Base-by-base conservation (phyloP, 53 echinoderm and acorn worm genomes). In the Zoroaster sp. region DNA sequence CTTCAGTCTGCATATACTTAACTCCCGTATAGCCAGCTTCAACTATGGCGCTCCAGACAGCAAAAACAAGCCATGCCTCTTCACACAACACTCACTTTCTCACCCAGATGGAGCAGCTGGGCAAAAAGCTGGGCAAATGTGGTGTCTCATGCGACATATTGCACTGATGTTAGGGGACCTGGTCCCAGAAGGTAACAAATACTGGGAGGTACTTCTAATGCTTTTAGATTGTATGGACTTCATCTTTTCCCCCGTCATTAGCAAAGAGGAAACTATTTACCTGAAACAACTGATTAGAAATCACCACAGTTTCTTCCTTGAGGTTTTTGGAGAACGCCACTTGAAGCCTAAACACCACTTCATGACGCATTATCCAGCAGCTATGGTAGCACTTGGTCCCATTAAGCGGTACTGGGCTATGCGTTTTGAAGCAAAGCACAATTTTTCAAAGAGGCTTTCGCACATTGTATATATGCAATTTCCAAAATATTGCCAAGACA, bases 91-190 rank as follows among this genome's bases (percentile, higher is more conserved):
- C 41, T 44, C 74, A 12, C 23, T 93, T 35, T 18, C 14, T 14
- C 87, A 91, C 75, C 89, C 90, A 10, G 91, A 91, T 75, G 74
- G 76, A 23, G 67, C 91, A 54, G 25, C 93, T 40, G 90, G 90
- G 3, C 93, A 93, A 72, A 75, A 87, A 80, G 93, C 91, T 33
- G 88, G 72, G 0, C 93, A 93, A 51, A 93, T 87, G 82, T 91
- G 87, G 93, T 90, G 54, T 42, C 35, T 91, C 15, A 59, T 69
- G 11, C 49, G 88, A 35, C 54, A 91, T 42, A 78, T 93, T 45
- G 30, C 77, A 74, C 52, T 93, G 25, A 79, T 87, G 68, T 25
- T 93, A 17, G 91, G 93, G 3, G 87, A 93, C 42, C 75, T 86
- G 20, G 80, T 93, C 63, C 68, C 87, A 51, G 90, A 90, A 39